Evolutionary conservation across 2,113 vertebrate species (phyloP), one percentile per base, ranked within the genome.

Genomic region (Taxidea taxus): DNA sequence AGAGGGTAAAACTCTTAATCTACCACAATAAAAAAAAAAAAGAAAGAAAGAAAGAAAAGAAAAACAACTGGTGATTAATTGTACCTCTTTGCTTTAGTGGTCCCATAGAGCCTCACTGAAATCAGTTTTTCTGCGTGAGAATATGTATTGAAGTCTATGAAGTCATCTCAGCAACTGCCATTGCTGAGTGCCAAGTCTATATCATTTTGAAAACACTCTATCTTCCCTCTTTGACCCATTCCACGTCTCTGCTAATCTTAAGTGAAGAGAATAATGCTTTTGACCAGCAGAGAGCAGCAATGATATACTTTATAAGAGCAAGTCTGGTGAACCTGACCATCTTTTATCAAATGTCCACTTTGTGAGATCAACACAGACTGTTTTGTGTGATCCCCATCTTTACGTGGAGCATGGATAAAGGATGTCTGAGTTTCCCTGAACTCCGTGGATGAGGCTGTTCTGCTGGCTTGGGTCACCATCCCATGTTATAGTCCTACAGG

Each of bases 201-300:
- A 10, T 54, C 56, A 62, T 49, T 77, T 82, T 78, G 88, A 2
- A 37, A 91, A 9, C 27, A 27, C 66, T 87, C 1, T 18, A 15
- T 77, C 93, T 96, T 44, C 15, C 87, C 0, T 42, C 1, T 81
- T 98, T 93, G 93, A 72, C 31, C 80, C 68, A 49, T 70, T 58
- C 60, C 11, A 80, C 14, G 42, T 72, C 20, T 93, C 66, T 77
- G 37, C 7, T 87, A 12, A 34, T 15, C 56, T 97, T 97, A 95
- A 94, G 87, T 39, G 87, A 92, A 90, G 90, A 88, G 77, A 98
- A 96, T 98, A 97, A 98, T 97, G 83, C n/a, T 31, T 98, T 97
- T 98, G 96, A 95, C 99, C 99, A 99, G 98, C 98, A 99, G 99
- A 98, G 98, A 98, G 99, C 99, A 99, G 98, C 98, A 99, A 88